Conservation (phyloP, 2,888 invertebrate species). For the Synanthedon tipuliformis region DNA sequence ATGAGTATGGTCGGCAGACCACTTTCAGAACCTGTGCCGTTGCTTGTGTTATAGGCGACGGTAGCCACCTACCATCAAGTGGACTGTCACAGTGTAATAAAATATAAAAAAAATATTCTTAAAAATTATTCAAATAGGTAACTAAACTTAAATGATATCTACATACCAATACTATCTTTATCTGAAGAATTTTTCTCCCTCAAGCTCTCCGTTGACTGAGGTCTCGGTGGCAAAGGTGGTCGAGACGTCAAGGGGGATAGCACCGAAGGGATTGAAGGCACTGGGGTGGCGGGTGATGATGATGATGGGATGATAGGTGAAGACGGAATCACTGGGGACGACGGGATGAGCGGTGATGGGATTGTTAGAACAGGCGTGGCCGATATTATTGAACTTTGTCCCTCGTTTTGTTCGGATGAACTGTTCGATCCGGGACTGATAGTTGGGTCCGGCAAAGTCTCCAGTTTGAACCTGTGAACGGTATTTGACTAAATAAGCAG, state of each 20-base stretch:
- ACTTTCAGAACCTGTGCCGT: no score
- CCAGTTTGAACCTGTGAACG: slow-evolving; percentile 44
- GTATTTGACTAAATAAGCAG: no score
- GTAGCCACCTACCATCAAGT: no score
- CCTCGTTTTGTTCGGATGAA: slow-evolving; percentile 60
- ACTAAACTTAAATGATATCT: slow-evolving; percentile 9
- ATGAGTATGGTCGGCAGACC: no score
- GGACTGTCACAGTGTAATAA: no score
- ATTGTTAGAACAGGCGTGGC: slow-evolving; percentile 25
- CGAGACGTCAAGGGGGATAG: slow-evolving; percentile 38
- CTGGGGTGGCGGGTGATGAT: slow-evolving; percentile 11
- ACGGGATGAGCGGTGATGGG: slow-evolving; percentile 19
- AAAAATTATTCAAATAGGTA: slow-evolving; percentile 1
- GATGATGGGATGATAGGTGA: slow-evolving; percentile 17
- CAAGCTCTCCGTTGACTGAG: slow-evolving; percentile 23
- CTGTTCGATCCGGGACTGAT: slow-evolving; percentile 64
- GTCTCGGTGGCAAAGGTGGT: slow-evolving; percentile 49
- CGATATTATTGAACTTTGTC: slow-evolving; percentile 55
- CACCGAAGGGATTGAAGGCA: slow-evolving; percentile 12
- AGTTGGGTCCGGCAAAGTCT: slow-evolving; percentile 47
- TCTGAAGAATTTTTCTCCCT: slow-evolving; percentile 37
- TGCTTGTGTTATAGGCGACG: no score
- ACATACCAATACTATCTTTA: slow-evolving; percentile 40
- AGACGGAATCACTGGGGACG: slow-evolving; percentile 17
- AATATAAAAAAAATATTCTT: neutral